Evolutionary conservation across 1,140 invertebrate species (phyloP).

Genomic region (Phenacoccus solenopsis): DNA sequence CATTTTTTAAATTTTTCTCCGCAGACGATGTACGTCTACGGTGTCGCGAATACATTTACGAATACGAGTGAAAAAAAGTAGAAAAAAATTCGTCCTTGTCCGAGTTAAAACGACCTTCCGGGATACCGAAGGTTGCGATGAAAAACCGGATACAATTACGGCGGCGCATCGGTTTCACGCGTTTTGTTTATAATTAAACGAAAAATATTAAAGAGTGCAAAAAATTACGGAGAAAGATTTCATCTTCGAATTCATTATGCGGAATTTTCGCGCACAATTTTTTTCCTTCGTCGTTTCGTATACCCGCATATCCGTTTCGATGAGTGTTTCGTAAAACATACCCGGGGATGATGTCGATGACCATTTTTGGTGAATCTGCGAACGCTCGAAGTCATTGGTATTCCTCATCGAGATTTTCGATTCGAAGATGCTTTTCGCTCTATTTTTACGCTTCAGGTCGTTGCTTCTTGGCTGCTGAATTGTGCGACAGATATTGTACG

Average conservation of each 20-base stretch:
- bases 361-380: too few relatives aligned
- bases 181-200: conserved; percentile 3
- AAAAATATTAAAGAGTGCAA: neutral
- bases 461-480: too few relatives aligned
- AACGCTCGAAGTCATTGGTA: too few relatives aligned
- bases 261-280: neutral
- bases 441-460: too few relatives aligned
- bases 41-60: too few relatives aligned
- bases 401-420: too few relatives aligned
- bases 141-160: neutral
- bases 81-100: neutral
- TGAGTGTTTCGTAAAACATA: too few relatives aligned
- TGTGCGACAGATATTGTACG: too few relatives aligned
- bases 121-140: neutral
- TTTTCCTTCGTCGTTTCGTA: neutral
- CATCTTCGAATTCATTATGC: neutral
- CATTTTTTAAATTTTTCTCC: neutral
- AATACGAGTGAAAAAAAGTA: neutral
- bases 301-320: neutral
- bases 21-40: neutral
- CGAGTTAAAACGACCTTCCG: neutral
- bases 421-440: too few relatives aligned
- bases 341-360: too few relatives aligned
- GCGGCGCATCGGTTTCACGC: neutral
- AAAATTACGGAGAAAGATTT: neutral